These are phyloP conservation scores for Orycteropus afer DNA, from an alignment of 2,113 vertebrate genomes.

Conservation along the genomic window DNA sequence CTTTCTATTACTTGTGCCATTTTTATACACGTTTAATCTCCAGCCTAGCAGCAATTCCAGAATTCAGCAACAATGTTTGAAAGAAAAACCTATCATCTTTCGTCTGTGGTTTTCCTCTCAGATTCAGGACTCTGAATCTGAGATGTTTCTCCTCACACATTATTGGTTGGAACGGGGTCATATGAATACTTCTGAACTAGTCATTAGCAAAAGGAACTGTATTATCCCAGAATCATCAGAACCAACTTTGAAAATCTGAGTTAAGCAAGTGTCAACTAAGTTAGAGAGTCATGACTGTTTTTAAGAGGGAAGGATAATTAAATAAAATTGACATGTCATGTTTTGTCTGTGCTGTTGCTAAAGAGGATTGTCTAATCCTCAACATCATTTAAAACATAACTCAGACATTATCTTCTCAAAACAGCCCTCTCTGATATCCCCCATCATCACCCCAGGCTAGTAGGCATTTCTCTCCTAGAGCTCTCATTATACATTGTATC, in stretches of 20 bases:
- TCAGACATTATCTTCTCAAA: background rate
- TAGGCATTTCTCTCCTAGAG: background rate
- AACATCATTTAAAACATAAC: background rate
- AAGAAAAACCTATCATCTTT: background rate
- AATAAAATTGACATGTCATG: background rate
- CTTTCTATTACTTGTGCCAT: background rate
- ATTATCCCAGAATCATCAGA: background rate
- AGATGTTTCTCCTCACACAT: background rate
- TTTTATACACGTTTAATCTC: background rate
- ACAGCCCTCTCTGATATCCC: background rate
- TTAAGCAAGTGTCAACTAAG: background rate
- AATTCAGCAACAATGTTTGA: background rate
- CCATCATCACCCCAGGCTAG: background rate
- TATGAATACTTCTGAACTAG: background rate
- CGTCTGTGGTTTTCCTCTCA: background rate
- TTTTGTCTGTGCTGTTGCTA: background rate
- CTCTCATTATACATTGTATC: background rate
- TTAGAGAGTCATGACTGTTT: background rate
- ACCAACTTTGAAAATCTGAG: background rate
- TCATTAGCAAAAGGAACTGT: background rate
- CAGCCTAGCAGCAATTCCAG: background rate
- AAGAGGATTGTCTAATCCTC: background rate
- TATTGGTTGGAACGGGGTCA: background rate
- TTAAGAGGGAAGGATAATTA: background rate
- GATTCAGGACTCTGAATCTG: too few relatives aligned